Conservation (phyloP, 2,797 vertebrate species). For the Megalops cyprinoides region DNA sequence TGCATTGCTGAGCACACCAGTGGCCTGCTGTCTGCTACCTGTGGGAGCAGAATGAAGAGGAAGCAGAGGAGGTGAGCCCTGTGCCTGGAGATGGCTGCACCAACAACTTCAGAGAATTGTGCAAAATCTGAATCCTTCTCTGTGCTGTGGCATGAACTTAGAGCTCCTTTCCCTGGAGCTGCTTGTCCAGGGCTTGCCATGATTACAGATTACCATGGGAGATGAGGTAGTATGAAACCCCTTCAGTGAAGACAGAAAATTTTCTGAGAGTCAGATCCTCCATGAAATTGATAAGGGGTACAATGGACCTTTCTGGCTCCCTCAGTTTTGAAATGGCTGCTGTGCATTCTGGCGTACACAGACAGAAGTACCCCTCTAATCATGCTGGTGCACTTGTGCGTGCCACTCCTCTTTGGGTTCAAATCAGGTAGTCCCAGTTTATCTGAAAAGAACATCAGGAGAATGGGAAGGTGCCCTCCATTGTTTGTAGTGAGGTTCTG, state of each 20-base stretch:
- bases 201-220: neutral
- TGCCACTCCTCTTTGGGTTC: neutral
- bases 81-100: no score
- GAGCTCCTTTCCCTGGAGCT: neutral
- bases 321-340: neutral
- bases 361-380: neutral
- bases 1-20: neutral
- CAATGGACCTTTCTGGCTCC: neutral
- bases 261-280: neutral
- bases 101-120: no score
- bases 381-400: neutral
- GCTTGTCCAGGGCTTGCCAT: neutral
- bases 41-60: neutral
- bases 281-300: neutral
- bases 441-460: neutral
- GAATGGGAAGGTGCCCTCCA: neutral
- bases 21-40: neutral
- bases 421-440: neutral
- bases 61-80: neutral
- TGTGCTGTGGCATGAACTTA: neutral
- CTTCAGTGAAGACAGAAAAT: neutral
- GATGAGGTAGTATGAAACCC: neutral
- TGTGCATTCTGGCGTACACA: neutral
- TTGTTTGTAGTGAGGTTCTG: neutral
- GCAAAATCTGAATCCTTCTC: no score